Evolutionary conservation across 1,140 invertebrate species (phyloP).

Genomic region (Leucophenga varia): DNA sequence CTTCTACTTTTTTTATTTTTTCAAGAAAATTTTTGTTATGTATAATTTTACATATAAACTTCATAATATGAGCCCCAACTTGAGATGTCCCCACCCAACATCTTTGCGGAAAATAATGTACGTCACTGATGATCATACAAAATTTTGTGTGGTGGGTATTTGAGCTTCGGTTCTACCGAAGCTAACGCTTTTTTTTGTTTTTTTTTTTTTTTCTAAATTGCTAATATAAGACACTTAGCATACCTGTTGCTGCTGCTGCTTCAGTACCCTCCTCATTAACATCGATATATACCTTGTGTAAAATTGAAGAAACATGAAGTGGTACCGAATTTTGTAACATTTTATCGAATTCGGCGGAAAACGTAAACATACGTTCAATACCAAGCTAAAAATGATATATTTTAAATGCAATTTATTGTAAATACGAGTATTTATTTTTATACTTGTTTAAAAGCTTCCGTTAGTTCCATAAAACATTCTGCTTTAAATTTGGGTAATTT

Average conservation of each 20-base stretch:
- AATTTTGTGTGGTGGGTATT: too few relatives aligned
- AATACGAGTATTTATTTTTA: constrained; percentile 8
- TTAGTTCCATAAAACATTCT: constrained; percentile 58
- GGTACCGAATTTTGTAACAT: constrained; percentile 58
- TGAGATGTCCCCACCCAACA: too few relatives aligned
- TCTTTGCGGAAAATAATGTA: too few relatives aligned
- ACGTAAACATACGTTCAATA: constrained; percentile 60
- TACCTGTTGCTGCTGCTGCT: constrained; percentile 54
- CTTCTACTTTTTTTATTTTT: too few relatives aligned
- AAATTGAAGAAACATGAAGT: constrained; percentile 57
- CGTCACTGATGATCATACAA: too few relatives aligned
- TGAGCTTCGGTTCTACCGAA: too few relatives aligned
- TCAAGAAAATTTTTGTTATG: too few relatives aligned
- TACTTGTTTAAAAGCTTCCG: constrained; percentile 57
- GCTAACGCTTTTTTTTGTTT: too few relatives aligned
- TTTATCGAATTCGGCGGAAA: constrained; percentile 61
- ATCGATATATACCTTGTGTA: constrained; percentile 60
- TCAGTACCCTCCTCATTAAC: constrained; percentile 61
- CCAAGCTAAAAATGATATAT: constrained; percentile 58
- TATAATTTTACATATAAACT: too few relatives aligned
- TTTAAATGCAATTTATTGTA: not conserved
- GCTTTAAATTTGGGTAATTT: constrained; percentile 65
- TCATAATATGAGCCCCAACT: too few relatives aligned
- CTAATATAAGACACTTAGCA: too few relatives aligned
- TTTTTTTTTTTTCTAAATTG: too few relatives aligned